Conservation (phyloP, 2,888 invertebrate species). For the Hipparchia sbordonii region DNA sequence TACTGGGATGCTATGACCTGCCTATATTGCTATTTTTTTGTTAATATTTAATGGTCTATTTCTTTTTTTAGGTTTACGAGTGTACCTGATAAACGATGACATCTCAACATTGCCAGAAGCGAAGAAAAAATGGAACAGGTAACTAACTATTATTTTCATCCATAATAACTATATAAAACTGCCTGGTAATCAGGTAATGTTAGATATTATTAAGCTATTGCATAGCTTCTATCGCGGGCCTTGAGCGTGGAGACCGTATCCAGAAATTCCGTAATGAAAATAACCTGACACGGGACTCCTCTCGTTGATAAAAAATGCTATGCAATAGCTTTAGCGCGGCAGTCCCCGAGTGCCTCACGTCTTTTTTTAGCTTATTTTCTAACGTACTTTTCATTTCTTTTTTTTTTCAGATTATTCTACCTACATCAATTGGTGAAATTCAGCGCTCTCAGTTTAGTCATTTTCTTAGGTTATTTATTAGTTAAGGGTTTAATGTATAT, state of each 20-base stretch:
- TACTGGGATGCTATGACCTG: background rate
- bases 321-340: too few relatives aligned
- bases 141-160: background rate
- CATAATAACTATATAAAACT: background rate
- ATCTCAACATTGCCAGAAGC: constrained; percentile 88
- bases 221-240: too few relatives aligned
- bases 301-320: too few relatives aligned
- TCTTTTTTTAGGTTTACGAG: constrained; percentile 84
- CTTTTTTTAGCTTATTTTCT: background rate
- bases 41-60: background rate
- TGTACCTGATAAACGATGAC: constrained; percentile 91
- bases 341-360: too few relatives aligned
- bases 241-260: too few relatives aligned
- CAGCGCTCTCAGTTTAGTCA: constrained; percentile 50
- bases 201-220: too few relatives aligned
- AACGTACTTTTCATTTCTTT: constrained; percentile 47
- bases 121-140: constrained; percentile 83
- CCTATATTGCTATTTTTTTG: background rate
- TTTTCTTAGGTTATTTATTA: constrained; percentile 54
- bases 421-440: constrained; percentile 71
- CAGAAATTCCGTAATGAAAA: too few relatives aligned
- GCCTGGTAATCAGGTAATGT: too few relatives aligned
- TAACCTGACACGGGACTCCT: too few relatives aligned
- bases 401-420: constrained; percentile 72
- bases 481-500: constrained; percentile 41